Evolutionary conservation across 2,797 vertebrate species (phyloP).

Genomic region (Pipistrellus pygmaeus): DNA sequence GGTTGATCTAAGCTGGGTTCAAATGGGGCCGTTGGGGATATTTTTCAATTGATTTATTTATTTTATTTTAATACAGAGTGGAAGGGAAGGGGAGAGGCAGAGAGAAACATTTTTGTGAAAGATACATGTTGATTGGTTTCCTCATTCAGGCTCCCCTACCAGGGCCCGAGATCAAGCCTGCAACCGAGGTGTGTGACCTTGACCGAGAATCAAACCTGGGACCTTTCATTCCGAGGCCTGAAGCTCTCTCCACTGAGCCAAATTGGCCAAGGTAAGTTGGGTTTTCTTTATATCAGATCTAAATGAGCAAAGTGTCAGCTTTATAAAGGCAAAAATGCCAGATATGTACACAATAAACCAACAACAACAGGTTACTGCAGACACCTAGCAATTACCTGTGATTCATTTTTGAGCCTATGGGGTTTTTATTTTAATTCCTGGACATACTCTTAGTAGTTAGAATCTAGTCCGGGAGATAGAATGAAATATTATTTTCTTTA

Average conservation of each 20-base stretch:
- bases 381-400: neutral
- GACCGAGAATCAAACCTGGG: too few relatives aligned
- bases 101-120: too few relatives aligned
- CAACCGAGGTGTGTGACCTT: too few relatives aligned
- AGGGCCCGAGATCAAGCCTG: too few relatives aligned
- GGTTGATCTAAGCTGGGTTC: neutral
- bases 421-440: slow-evolving; percentile 40
- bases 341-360: neutral
- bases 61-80: too few relatives aligned
- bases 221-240: too few relatives aligned
- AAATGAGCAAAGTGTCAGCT: slow-evolving; percentile 47
- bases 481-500: neutral
- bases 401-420: neutral
- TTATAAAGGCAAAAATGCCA: slow-evolving; percentile 51
- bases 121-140: too few relatives aligned
- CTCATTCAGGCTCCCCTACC: too few relatives aligned
- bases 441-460: neutral
- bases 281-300: neutral
- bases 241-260: too few relatives aligned
- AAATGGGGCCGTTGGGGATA: neutral
- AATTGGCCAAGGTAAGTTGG: neutral
- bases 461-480: neutral
- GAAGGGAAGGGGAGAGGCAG: too few relatives aligned
- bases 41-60: too few relatives aligned
- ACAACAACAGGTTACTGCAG: neutral